Evolutionary conservation across 2,113 vertebrate genomes (phyloP).

Genomic region (Silurus glanis): DNA sequence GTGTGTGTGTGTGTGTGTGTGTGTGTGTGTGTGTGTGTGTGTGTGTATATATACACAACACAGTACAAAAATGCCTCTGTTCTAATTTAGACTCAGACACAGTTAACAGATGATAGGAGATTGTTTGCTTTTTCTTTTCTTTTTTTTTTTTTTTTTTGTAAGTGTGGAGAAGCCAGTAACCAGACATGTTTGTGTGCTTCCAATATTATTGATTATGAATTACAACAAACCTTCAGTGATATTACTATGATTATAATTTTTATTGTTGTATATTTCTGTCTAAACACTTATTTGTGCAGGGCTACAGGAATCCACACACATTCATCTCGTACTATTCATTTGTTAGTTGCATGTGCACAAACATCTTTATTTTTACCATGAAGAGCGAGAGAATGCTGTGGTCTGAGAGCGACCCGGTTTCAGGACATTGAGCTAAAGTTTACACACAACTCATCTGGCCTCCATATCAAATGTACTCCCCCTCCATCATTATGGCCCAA

Average conservation of each 20-base stretch:
- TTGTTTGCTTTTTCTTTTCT: background rate
- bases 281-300: background rate
- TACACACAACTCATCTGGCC: background rate
- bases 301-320: background rate
- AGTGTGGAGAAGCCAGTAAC: constrained; percentile 44
- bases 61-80: background rate
- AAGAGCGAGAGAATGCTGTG: background rate
- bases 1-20: background rate
- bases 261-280: constrained; percentile 19
- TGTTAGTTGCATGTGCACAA: background rate
- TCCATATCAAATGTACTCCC: background rate
- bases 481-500: background rate
- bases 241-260: background rate
- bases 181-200: constrained; percentile 56
- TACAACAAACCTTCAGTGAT: constrained; percentile 24
- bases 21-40: background rate
- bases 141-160: constrained; percentile 31
- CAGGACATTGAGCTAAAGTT: background rate
- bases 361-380: background rate
- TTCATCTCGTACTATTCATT: too few species aligned
- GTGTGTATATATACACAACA: background rate
- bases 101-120: background rate
- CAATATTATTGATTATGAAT: constrained; percentile 54
- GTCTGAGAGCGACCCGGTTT: background rate
- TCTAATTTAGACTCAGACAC: background rate